These are phyloP conservation scores for Lasioglossum figueresi DNA, from an alignment of 2,888 invertebrate species.

Conservation along the genomic window DNA sequence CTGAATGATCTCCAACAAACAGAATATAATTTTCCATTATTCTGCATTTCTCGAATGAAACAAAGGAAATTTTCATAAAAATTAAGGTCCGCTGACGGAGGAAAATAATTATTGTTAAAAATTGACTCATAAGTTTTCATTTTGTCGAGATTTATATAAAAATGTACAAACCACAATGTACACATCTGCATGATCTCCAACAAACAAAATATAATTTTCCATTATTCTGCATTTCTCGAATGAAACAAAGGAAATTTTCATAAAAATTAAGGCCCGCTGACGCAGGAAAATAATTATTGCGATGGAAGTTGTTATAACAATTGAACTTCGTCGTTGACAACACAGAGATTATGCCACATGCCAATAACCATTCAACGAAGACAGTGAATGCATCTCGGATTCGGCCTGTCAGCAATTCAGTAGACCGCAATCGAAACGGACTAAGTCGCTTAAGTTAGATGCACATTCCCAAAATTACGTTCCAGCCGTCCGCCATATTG, in stretches of 20 bases:
- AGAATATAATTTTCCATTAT: background rate
- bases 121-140: no score
- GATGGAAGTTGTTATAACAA: background rate
- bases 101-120: background rate
- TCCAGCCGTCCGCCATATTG: background rate
- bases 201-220: background rate
- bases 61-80: background rate
- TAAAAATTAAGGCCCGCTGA: background rate
- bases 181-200: background rate
- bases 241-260: background rate
- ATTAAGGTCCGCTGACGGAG: background rate
- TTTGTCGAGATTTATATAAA: background rate
- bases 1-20: background rate
- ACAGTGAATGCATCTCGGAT: background rate
- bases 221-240: background rate
- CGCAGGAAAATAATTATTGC: background rate
- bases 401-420: conserved; percentile 3
- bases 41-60: background rate
- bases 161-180: background rate
- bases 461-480: conserved; percentile 4
- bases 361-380: background rate
- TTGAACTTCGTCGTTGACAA: background rate
- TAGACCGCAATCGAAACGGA: conserved; percentile 12
- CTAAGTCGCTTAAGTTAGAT: background rate
- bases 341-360: background rate